Evolutionary conservation across 2,888 invertebrate genomes (phyloP).

Genomic region (Aromia moschata): DNA sequence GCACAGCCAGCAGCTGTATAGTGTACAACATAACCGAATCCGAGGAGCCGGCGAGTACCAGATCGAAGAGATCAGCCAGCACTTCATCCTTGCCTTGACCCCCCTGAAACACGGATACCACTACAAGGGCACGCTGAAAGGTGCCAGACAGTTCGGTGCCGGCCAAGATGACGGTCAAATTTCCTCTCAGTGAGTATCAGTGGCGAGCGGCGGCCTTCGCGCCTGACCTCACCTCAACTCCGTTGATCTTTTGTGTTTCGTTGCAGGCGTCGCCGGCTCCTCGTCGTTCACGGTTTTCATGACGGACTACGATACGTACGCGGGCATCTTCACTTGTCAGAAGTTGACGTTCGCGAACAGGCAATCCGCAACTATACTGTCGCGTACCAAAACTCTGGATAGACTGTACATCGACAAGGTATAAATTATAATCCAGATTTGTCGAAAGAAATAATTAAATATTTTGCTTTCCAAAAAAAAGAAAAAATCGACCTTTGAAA

Average conservation of each 20-base stretch:
- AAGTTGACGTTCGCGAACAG: conserved; percentile 79
- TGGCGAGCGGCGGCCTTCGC: conserved; percentile 69
- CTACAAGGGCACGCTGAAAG: conserved; percentile 76
- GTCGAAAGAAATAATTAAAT: too few relatives aligned
- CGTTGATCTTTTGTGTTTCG: neutral
- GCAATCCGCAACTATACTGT: conserved; percentile 83
- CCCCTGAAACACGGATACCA: conserved; percentile 82
- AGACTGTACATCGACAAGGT: conserved; percentile 76
- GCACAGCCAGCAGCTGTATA: conserved; percentile 81
- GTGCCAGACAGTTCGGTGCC: conserved; percentile 73
- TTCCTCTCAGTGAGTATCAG: conserved; percentile 77
- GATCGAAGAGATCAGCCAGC: conserved; percentile 78
- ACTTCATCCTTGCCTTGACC: conserved; percentile 74
- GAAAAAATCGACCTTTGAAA: too few relatives aligned
- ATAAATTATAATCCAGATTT: too few relatives aligned
- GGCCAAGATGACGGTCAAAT: conserved; percentile 78
- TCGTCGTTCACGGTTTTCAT: conserved; percentile 78
- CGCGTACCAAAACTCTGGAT: conserved; percentile 76
- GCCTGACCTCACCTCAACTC: too few relatives aligned
- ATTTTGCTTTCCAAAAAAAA: too few relatives aligned
- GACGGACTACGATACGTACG: conserved; percentile 79
- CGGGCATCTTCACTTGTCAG: conserved; percentile 83
- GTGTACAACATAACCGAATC: conserved; percentile 80
- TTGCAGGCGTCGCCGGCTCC: conserved; percentile 75
- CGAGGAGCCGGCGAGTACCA: conserved; percentile 75